Conservation (phyloP, 35 echinoderm and acorn worm genomes). For the Chiridota heheva region DNA sequence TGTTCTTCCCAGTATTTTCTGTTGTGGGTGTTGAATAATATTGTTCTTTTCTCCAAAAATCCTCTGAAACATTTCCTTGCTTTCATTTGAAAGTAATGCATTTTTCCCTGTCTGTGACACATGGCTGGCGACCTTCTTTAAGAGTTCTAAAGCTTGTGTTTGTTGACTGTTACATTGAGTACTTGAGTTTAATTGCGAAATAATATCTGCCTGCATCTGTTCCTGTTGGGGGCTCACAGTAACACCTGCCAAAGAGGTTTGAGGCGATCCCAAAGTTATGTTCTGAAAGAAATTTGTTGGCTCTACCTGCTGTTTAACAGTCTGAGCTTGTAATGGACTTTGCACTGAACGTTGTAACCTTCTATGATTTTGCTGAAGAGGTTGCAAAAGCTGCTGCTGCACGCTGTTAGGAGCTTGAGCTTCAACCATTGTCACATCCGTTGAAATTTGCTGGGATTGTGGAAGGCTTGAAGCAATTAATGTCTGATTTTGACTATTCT, state of each 20-base stretch:
- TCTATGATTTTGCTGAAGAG: conserved; percentile 4
- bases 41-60: too few relatives aligned
- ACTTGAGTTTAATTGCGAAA: too few relatives aligned
- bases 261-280: neutral
- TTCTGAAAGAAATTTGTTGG: too few relatives aligned
- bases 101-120: conserved; percentile 38
- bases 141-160: conserved; percentile 59
- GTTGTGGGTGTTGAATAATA: conserved; percentile 17
- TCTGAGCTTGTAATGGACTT: conserved; percentile 5
- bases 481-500: too few relatives aligned
- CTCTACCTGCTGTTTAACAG: conserved; percentile 30
- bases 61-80: conserved; percentile 36
- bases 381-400: too few relatives aligned
- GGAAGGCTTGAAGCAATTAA: too few relatives aligned
- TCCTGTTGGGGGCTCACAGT: too few relatives aligned
- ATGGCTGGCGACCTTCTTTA: conserved; percentile 66
- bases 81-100: conserved; percentile 14
- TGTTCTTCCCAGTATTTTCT: neutral
- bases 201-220: too few relatives aligned
- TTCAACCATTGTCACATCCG: too few relatives aligned
- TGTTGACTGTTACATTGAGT: too few relatives aligned
- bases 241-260: neutral
- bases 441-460: too few relatives aligned
- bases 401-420: too few relatives aligned
- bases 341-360: neutral